Base-by-base conservation (phyloP, 2,113 vertebrate genomes). In the Hydropotes inermis region DNA sequence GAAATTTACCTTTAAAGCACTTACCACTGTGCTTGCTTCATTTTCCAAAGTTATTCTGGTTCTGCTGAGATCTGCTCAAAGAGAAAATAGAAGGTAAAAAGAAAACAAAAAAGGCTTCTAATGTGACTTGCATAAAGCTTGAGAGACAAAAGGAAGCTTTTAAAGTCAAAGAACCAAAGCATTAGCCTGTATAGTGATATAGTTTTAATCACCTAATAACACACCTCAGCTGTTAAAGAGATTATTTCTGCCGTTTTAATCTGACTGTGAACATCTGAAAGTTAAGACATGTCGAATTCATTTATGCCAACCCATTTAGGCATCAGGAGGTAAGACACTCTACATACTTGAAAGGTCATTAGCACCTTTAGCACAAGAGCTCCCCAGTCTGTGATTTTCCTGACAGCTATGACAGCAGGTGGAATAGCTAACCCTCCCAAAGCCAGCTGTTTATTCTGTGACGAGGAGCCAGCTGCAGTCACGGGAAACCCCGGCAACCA, bases 21-120 rank as follows among this genome's bases (percentile, higher is more conserved):
- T 97, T 91, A 98, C 97, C 93, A 36, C 6, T 4, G 7, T 9
- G n/a, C 33, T 70, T 23, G 91, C 86, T 85, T 97, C 97, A 79
- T 81, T 94, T 93, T 57, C 89, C 83, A 88, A 57, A 52, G 70
- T 19, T 25, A 39, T 74, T n/a, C n/a, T 74, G 70, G 61, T 78
- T 95, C 86, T 89, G 57, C 43, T 39, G n/a, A 91, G 23, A 9
- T 93, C 93, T 97, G 89, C 60, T 88, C 55, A 58, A 39, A 97
- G 91, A 58, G 25, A 89, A 76, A 92, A 95, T 19, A 67, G 57
- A 87, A 67, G 33, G 2, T 3, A 84, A 15, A 70, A 64, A 96
- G 36, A 85, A 91, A 94, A 25, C 36, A 76, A 76, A 76, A 83
- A 87, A 78, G 30, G 25, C 14, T 70, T 21, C n/a, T 64, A 70